Evolutionary conservation across 2,797 vertebrate species (phyloP), one percentile per base, ranked within the genome.

Genomic region (Enteromius radiatus): DNA sequence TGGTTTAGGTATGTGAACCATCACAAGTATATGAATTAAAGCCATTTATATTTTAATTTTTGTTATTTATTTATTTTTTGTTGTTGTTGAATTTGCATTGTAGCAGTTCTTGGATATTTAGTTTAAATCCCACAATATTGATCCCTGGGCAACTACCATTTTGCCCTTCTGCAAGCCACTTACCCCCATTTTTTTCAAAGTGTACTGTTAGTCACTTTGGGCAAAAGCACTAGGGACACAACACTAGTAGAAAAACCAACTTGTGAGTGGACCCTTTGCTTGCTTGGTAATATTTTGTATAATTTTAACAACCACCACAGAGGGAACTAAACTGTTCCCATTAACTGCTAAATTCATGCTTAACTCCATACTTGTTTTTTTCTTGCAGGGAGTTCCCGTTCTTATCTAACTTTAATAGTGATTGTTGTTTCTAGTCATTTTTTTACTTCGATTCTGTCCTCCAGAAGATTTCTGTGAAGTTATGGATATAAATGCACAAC

Each of bases 181-280:
- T 81, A 81, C 63, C 54, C 54, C 54, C 68, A 61, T 2, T 47
- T 63, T 36, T 31, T 4, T 36, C n/a, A n/a, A 61, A 71, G 7
- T 47, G 21, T 11, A 45, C 19, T 47, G 41, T 70, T 70, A 23
- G 26, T 80, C 54, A 80, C 78, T 33, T 80, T 61, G 23, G 52
- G 11, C 41, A 70, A 59, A 59, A n/a, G 28, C 19, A 47, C 41
- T 47, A 45, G 68, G 26, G 41, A 36, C 31, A 23, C 21, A 47
- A 12, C 26, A 63, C 5, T 33, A 75, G 33, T 41, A n/a, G 7
- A 61, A 61, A 36, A 11, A 26, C 7, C 49, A 19, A 17, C 36
- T 59, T 33, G 19, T 38, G 21, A 23, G 10, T 19, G 28, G 11
- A 56, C 12, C 3, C 28, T 38, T 54, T 28, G 3, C 28, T 23